Conservation (phyloP, 2,797 vertebrate species). For the Alcedo quadribrachys region DNA sequence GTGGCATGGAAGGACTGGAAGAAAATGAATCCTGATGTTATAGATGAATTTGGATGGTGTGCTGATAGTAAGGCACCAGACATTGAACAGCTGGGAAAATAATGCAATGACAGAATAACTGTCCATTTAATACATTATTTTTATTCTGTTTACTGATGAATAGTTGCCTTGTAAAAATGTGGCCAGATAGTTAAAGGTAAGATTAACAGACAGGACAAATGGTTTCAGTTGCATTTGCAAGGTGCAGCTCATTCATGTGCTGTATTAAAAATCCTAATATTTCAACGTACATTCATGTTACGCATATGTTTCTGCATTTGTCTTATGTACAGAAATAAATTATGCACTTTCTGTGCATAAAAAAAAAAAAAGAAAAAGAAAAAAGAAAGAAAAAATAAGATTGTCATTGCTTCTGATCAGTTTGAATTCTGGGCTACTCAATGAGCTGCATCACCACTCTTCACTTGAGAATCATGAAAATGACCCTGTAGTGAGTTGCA, state of each 20-base stretch:
- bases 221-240: neutral
- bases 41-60: neutral
- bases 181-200: neutral
- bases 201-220: neutral
- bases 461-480: neutral
- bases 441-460: neutral
- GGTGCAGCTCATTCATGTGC: neutral
- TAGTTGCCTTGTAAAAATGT: neutral
- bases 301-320: neutral
- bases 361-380: neutral
- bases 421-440: neutral
- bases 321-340: neutral
- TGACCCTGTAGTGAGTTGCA: neutral
- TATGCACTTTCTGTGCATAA: neutral
- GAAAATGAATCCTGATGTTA: constrained; percentile 1
- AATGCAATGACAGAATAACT: neutral
- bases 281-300: neutral
- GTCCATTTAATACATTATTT: neutral
- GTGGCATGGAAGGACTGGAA: neutral
- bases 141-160: neutral
- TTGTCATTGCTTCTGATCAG: neutral
- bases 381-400: neutral
- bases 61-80: neutral
- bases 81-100: neutral
- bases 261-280: neutral